Evolutionary conservation across 2,797 vertebrate genomes (phyloP), one percentile per base, ranked within the genome.

Genomic region (Martes flavigula): DNA sequence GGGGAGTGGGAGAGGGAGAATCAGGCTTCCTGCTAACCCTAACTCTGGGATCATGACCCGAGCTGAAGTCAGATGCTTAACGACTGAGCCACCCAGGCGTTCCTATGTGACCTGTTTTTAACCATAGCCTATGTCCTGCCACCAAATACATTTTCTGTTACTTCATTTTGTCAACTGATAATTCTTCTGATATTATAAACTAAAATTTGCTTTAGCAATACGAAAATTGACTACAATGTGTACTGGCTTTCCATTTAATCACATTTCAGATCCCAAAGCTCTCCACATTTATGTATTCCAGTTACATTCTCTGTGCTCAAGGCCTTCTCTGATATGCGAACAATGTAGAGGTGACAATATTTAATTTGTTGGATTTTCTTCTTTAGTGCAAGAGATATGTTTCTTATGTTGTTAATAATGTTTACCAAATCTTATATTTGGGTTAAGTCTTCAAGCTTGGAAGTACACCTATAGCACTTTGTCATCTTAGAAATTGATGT

Each of bases 351-450:
- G 40, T 75, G 32, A 93, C 48, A 35, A 32, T 70, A 64, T 86
- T 97, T 89, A 88, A 86, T 82, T 93, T 75, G 82, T 38, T 93
- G 43, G 32, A 40, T 87, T 93, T 97, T 83, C 43, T 95, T 91
- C 51, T 97, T 91, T 86, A 89, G 60, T 15, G 40, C 51, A 79
- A 91, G 35, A 96, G 70, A 78, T 89, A 18, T 12, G 70, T 86
- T 96, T 97, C 20, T 84, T 92, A 32, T 73, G 64, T 60, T 92
- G 75, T 66, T 81, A 91, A 60, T 70, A 84, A 54, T 91, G 72
- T 73, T 92, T 64, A 66, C 15, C 40, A 62, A 91, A 82, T 78
- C 79, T 92, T 95, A 54, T 62, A 48, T 25, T 70, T 90, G 89
- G 43, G 4, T 92, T 35, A 96, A 78, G 40, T 87, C 35, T 54